Base-by-base conservation (phyloP, 2,888 invertebrate species). In the Catocala fraxini region DNA sequence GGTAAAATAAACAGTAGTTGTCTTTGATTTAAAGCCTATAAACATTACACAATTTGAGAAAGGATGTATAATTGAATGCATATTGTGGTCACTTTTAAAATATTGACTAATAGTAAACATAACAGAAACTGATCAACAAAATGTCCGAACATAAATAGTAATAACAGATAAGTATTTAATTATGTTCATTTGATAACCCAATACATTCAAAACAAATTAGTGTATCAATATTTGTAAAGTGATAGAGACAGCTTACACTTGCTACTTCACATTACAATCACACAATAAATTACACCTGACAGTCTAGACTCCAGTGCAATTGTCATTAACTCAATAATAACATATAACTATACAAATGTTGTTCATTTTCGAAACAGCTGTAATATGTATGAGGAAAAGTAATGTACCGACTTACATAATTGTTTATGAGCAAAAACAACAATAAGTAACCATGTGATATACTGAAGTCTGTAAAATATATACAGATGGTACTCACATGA, bases 221-320 rank as follows among this genome's bases (percentile, higher is more conserved):
- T 55, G 34, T 10, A 53, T 25, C 42, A 59, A 59, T 70, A 65
- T 73, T 71, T 71, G 56, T 47, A 25, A 48, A 51, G 13, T 63
- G 71, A 73, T 65, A 63, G 47, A 43, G 46, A 25, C 6, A 42
- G 34, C 41, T 48, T 56, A 46, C 58, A 71, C 59, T 71, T 66
- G 66, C 10, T n/a, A 7, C 9, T 41, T 42, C 4, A 15, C 15
- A 15, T 15, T 7, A 48, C n/a, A 6, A 39, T 39, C 9, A 25
- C 35, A 45, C 34, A 35, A 9, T 11, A 33, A 48, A 12, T 34
- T 33, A 11, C 68, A 73, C 73, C 64, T 74, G 68, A 25, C 7
- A 2, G 6, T 13, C 42, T 6, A 59, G 9, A 45, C 35, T 25
- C 51, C 51, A 56, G 54, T 63, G 55, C 45, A 65, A 51, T 60